A percentile compares a stretch with the other conserved stretches of the same genome.
phyloP scores from a whole-genome alignment of 2,888 invertebrate species.

The Piscicola geometra region DNA sequence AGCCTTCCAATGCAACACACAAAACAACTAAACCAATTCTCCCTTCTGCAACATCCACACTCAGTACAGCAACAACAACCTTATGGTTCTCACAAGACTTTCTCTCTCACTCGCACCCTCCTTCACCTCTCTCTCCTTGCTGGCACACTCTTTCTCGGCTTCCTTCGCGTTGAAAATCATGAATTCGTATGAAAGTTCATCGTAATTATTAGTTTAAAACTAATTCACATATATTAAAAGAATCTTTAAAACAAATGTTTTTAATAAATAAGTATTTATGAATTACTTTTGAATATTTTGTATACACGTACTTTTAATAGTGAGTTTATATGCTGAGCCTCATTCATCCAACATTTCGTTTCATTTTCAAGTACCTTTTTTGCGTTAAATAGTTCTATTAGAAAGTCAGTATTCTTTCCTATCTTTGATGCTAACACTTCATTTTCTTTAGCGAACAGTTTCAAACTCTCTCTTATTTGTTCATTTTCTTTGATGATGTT shows the following conservation, averaged over 20 bases:
- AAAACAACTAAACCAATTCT: too few species aligned
- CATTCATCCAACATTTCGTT: not conserved
- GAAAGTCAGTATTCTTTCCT: not conserved
- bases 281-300: too few species aligned
- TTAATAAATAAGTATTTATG: too few species aligned
- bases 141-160: too few species aligned
- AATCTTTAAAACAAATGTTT: too few species aligned
- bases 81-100: not conserved
- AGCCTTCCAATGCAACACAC: too few species aligned
- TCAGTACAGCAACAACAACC: not conserved
- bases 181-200: too few species aligned
- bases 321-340: not conserved
- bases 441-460: conserved; percentile 6
- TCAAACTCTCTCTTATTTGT: conserved; percentile 13
- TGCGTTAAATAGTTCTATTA: not conserved
- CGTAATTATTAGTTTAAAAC: too few species aligned
- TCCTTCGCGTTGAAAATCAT: too few species aligned
- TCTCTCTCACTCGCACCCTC: not conserved
- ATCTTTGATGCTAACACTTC: not conserved
- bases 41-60: too few species aligned
- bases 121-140: not conserved
- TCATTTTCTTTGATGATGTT: conserved; percentile 1
- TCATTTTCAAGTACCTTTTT: conserved; percentile 5
- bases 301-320: not conserved
- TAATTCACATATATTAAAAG: too few species aligned